Base-by-base conservation (phyloP, 2,113 vertebrate species). In the Ahaetulla prasina region DNA sequence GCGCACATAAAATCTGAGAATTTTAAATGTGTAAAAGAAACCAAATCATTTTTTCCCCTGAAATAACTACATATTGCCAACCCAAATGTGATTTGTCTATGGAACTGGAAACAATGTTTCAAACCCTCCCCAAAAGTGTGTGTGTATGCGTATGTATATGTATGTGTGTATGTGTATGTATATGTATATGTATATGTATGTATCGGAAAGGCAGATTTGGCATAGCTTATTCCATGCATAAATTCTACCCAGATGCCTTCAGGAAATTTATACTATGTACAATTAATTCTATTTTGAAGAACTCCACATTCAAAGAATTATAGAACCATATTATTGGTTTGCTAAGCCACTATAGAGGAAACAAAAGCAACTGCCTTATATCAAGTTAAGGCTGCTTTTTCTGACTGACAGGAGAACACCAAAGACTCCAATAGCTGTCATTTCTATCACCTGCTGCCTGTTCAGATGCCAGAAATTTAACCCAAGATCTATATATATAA, bases 1-100 rank as follows among this genome's bases (percentile, higher is more conserved):
- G 68, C 89, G 93, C 88, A 88, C 91, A 55, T 52, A 90, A 27
- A 3, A 63, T n/a, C 95, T 91, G 30, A 18, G 90, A 43, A 80
- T 43, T 80, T 80, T 80, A 80, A 80, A 43, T 80, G 74, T 43
- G 43, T 43, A 80, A 80, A 80, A 35, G 1, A 50, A 50, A 23
- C 52, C 87, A 7, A 63, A 54, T 18, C 53, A 39, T 60, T 60
- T 89, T 91, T 39, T 43, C 49, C 7, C 86, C 0, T 53, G 74
- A n/a, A 0, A 0, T 91, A 91, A 50, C 91, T 85, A 30, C n/a
- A 60, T 3, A 1, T 43, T 45, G 86, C 23, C 87, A 60, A 30
- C 10, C 55, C 60, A 89, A 91, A 25, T 93, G 16, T 92, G 39
- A n/a, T 43, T 93, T 88, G 39, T 86, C 85, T 53, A 85, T 93